Evolutionary conservation across 2,888 invertebrate species (phyloP), one percentile per base, ranked within the genome.

Genomic region (Stomorhina lunata): DNA sequence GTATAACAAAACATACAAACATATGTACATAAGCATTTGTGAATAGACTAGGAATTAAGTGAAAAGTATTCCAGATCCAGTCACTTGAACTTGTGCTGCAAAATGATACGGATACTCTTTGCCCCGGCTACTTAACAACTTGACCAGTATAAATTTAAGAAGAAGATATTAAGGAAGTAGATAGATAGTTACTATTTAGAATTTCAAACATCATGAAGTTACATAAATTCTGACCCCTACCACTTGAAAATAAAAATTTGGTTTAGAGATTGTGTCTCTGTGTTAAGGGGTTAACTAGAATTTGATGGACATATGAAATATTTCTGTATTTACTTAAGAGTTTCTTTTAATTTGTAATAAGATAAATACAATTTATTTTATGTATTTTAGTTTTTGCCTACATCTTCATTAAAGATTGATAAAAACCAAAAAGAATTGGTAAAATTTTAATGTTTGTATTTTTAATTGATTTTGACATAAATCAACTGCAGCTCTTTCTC

Each of bases 391-490:
- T 61, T 40, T 45, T 50, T 40, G 10, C 27, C 20, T 53, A n/a
- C n/a, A n/a, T n/a, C n/a, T n/a, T n/a, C n/a, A n/a, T 43, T 22
- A 15, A 32, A 17, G 15, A 50, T n/a, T 57, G 0, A 0, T 53
- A 9, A 32, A n/a, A 88, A 88, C 85, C 86, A 86, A 86, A 87
- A 86, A 86, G 87, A 86, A 88, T 55, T 37, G 7, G 22, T 2
- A 4, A 15, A 9, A 15, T 25, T 57, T 20, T 15, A 29, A 25
- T 34, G n/a, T 86, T 87, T 87, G 88, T 87, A 86, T 86, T 86
- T 88, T 88, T 88, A 88, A 88, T 88, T 88, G 89, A 87, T 88
- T 88, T 89, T 89, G 90, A 88, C 90, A 90, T 89, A 90, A 89
- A 88, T 89, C 90, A 90, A 89, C 89, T 88, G 88, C 89, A 90